Base-by-base conservation (phyloP, 1,140 invertebrate genomes). In the Stegodyphus dumicola region DNA sequence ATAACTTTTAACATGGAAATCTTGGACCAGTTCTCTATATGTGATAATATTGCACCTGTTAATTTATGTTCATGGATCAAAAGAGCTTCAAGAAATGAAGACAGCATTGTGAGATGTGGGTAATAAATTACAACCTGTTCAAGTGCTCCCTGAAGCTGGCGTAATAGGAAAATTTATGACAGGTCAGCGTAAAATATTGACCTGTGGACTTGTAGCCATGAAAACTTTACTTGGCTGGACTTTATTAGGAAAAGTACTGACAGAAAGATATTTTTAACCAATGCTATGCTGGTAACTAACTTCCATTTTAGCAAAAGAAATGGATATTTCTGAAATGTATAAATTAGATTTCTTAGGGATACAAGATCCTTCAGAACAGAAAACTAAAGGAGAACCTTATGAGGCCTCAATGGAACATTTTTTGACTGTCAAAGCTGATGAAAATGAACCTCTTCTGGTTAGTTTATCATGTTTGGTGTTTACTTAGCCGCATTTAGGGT, bases 161-260 rank as follows among this genome's bases (percentile, higher is more conserved):
- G 48, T 73, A 4, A 51, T 18, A 18, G 49, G 73, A 69, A 79
- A 75, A n/a, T 66, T 90, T 64, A 90, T 89, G 90, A 33, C 90
- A 0, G 90, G 89, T 15, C 70, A 85, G 10, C 87, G 76, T n/a
- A 18, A 80, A 60, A 49, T 88, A 13, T 73, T 90, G 48, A 13
- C 53, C 5, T 15, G 9, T 15, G 56, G 56, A 60, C 9, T 90
- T 15, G 87, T 89, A 10, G 89, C 88, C 15, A n/a, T 89, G 3
- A 88, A 91, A 80, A 90, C 89, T 1, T 52, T 85, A 11, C 79
- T 91, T 3, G 90, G 89, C 2, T 91, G 89, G 90, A 89, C 88
- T 9, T n/a, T 91, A 0, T 88, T 88, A 85, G 90, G 88, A 10
- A 89, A 89, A 88, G 48, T 79, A 54, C 88, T 49, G 11, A 74